Evolutionary conservation across 2,797 vertebrate species (phyloP).

Genomic region (Caiman crocodilus): DNA sequence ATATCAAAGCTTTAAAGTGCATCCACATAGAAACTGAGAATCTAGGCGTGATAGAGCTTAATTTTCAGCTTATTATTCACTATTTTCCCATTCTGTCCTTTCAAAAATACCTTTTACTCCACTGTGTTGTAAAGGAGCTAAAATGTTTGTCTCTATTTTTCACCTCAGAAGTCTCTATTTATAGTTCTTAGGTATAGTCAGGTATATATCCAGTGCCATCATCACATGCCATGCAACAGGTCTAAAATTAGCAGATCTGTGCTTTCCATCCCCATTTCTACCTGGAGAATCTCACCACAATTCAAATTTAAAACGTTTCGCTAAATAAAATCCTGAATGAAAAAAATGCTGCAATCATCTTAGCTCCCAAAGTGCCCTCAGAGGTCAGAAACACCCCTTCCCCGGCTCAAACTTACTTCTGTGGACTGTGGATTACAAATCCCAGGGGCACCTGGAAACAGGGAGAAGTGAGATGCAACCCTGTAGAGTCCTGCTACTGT

Average conservation of each 20-base stretch:
- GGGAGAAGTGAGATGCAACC: no score
- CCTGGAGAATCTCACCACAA: conserved; percentile 5
- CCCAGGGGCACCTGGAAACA: no score
- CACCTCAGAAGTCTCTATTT: conserved; percentile 11
- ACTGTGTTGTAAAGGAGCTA: background rate
- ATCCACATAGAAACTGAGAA: conserved; percentile 3
- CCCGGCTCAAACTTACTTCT: no score
- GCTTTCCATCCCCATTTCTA: background rate
- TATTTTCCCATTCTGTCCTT: conserved; percentile 25
- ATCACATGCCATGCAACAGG: conserved; percentile 10
- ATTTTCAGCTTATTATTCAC: background rate
- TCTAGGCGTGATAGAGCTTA: background rate
- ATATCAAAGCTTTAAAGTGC: conserved; percentile 11
- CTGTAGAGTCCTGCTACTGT: no score
- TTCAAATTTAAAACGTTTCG: conserved; percentile 35
- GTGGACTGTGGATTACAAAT: no score
- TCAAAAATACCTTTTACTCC: background rate
- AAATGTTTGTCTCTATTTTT: background rate
- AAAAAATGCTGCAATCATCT: conserved; percentile 26
- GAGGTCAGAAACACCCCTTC: background rate
- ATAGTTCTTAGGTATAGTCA: conserved; percentile 2
- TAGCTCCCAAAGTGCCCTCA: conserved; percentile 13
- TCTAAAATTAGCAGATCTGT: conserved; percentile 6
- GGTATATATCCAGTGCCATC: conserved; percentile 18
- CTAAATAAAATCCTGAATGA: background rate